Evolutionary conservation across 2,113 vertebrate genomes (phyloP).

Genomic region (Girardinichthys multiradiatus): DNA sequence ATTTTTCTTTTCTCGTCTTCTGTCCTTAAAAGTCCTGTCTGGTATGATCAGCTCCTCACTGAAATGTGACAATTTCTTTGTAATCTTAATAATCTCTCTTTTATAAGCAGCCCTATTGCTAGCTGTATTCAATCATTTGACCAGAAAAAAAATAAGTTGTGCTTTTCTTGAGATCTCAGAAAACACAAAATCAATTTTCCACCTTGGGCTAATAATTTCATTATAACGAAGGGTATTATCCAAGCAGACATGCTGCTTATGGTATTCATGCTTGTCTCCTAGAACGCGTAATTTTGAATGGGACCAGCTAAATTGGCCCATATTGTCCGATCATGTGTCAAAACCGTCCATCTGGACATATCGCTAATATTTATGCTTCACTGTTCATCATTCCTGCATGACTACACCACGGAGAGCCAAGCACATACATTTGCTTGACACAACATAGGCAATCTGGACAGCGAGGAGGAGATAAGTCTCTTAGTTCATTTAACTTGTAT

Average conservation of each 20-base stretch:
- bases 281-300: constrained; percentile 37
- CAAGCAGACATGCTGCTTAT: not conserved
- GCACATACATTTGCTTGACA: constrained; percentile 49
- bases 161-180: constrained; percentile 6
- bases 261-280: constrained; percentile 29
- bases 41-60: constrained; percentile 12
- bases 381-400: constrained; percentile 30
- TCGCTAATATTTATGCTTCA: constrained; percentile 38
- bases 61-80: constrained; percentile 18
- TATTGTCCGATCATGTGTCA: constrained; percentile 49
- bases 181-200: constrained; percentile 24
- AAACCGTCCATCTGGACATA: constrained; percentile 41
- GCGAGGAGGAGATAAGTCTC: constrained; percentile 74
- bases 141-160: not conserved
- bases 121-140: constrained; percentile 6
- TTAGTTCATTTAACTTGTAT: constrained; percentile 80
- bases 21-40: constrained; percentile 13
- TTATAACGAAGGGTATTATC: constrained; percentile 26
- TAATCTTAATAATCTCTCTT: constrained; percentile 20
- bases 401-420: constrained; percentile 34
- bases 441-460: constrained; percentile 67
- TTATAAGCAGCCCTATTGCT: constrained; percentile 1
- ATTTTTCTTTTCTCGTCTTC: constrained; percentile 4
- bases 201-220: constrained; percentile 32
- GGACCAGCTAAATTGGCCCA: constrained; percentile 53